Evolutionary conservation across 2,888 invertebrate species (phyloP), one percentile per base, ranked within the genome.

Genomic region (Stenotaenia linearis): DNA sequence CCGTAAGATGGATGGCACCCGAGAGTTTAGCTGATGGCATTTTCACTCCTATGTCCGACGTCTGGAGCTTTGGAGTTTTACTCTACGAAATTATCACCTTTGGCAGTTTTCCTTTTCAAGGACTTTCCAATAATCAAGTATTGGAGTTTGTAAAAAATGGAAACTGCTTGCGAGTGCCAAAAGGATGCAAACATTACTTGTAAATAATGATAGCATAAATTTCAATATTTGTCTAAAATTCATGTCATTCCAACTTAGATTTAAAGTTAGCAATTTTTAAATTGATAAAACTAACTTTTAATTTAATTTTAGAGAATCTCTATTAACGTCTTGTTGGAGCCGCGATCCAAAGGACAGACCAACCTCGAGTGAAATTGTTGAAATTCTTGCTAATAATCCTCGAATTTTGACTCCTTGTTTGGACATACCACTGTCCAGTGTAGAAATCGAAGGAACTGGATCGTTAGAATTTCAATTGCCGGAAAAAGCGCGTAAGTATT

Each of bases 1-100:
- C 95, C 0, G 94, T 96, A 9, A 89, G 95, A 81, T 96, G 96
- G 96, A 96, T 96, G 96, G 92, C 96, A 0, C 96, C 96, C 0
- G 96, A 96, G 87, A 92, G 93, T 83, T 87, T 96, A 18, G 91
- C 90, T 2, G 88, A 92, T 28, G 96, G 96, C 12, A 89, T 94
- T 79, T 96, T 95, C 86, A 93, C 94, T 0, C 90, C 93, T 23
- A 91, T 92, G 45, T 94, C 95, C 0, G 96, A 97, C 86, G 91
- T 96, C 18, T 97, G 96, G 96, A 92, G 94, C 40, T 95, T 91
- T 85, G 96, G 95, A 5, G 93, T 96, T 61, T 88, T 96, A 25
- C 88, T 96, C 1, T 96, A 92, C 85, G 88, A 88, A 83, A 93
- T 96, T 79, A 91, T 95, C 80, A 95, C 96, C 0, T 95, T 96